These are phyloP conservation scores for Premnoplex brunnescens DNA, from an alignment of 2,797 vertebrate genomes.

Conservation along the genomic window DNA sequence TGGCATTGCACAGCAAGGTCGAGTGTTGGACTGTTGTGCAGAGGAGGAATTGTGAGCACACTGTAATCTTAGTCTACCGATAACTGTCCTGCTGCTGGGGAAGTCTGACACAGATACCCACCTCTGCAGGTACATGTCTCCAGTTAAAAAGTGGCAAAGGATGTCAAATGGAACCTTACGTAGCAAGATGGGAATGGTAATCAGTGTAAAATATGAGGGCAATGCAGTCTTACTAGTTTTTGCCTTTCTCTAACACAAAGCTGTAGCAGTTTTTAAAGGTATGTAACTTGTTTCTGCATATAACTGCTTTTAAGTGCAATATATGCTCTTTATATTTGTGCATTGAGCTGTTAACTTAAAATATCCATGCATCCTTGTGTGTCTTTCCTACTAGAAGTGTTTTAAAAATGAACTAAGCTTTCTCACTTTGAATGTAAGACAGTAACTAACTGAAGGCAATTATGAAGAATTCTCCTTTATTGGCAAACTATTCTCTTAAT, in stretches of 20 bases:
- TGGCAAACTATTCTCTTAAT: not conserved
- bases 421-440: not conserved
- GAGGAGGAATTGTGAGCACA: not conserved
- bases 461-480: not conserved
- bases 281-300: not conserved
- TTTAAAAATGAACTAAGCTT: not conserved
- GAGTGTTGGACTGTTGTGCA: not conserved
- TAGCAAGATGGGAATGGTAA: not conserved
- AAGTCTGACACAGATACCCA: not conserved
- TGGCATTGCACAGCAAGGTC: fast-evolving
- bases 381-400: not conserved
- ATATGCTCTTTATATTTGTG: not conserved
- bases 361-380: not conserved
- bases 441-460: not conserved
- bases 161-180: not conserved
- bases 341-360: not conserved
- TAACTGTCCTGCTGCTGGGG: not conserved
- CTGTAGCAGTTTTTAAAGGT: not conserved
- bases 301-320: not conserved
- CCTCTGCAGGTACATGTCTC: not conserved
- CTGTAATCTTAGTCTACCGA: not conserved
- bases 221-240: not conserved
- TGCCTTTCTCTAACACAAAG: not conserved
- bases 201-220: not conserved
- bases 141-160: not conserved